Percentiles rank a stretch among this genome's conserved stretches.
These are phyloP conservation scores for Chrysomela aeneicollis DNA, from an alignment of 2,888 invertebrate genomes.

Conservation along the genomic window DNA sequence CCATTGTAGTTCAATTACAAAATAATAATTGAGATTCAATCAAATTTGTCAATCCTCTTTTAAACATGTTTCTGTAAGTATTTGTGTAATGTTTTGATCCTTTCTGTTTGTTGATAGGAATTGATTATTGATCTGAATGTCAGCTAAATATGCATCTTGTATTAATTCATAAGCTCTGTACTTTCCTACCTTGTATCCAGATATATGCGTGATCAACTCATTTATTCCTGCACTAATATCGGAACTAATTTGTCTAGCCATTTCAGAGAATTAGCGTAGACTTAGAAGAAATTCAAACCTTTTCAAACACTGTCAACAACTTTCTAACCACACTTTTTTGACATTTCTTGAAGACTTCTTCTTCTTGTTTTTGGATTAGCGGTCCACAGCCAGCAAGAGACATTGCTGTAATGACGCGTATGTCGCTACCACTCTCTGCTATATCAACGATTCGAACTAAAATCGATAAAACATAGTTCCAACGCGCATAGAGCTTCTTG, in stretches of 20 bases:
- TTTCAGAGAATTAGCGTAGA: slow-evolving; percentile 23
- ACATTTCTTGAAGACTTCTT: background rate
- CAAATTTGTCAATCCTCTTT: no score
- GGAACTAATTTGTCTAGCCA: slow-evolving; percentile 45
- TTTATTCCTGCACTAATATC: slow-evolving; percentile 42
- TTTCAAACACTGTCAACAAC: background rate
- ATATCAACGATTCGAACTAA: background rate
- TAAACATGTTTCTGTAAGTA: no score
- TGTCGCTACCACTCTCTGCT: background rate
- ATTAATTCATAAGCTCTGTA: background rate
- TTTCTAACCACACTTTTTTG: slow-evolving; percentile 7
- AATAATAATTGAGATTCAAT: no score
- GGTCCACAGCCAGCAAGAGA: background rate
- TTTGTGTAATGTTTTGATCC: no score
- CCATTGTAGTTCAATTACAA: no score
- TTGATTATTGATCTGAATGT: no score
- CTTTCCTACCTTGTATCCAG: slow-evolving; percentile 47
- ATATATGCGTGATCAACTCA: slow-evolving; percentile 47
- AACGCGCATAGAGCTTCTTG: background rate
- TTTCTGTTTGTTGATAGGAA: no score
- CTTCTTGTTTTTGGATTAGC: background rate
- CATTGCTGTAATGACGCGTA: background rate
- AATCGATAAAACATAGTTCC: background rate
- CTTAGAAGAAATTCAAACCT: no score
- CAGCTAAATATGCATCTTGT: no score